Percentiles rank a stretch among this genome's conserved stretches.
These are phyloP conservation scores for Polymixis lichenea DNA, from an alignment of 2,888 invertebrate genomes.

Conservation along the genomic window DNA sequence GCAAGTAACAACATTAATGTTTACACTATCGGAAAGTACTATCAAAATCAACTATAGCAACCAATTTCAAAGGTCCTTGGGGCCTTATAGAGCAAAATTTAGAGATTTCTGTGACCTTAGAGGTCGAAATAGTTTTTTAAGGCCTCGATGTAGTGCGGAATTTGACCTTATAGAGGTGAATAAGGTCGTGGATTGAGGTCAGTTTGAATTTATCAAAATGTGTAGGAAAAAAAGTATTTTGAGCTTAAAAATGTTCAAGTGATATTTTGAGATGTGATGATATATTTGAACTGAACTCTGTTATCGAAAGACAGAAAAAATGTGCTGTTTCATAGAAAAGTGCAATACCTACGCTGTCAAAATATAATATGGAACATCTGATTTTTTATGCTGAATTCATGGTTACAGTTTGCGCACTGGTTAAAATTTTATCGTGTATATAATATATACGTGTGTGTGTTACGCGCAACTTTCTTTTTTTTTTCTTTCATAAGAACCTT, in stretches of 20 bases:
- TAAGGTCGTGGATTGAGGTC: slow-evolving; percentile 29
- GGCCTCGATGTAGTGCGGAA: slow-evolving; percentile 23
- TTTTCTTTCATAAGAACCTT: too few species aligned
- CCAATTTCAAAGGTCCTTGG: slow-evolving; percentile 3
- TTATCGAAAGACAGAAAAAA: too few species aligned
- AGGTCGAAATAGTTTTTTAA: slow-evolving; percentile 35
- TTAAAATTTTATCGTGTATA: too few species aligned
- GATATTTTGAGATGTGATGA: neutral
- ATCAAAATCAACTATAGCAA: slow-evolving; percentile 7
- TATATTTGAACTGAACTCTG: slow-evolving; percentile 35
- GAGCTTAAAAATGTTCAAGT: slow-evolving; percentile 26
- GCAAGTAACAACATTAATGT: neutral
- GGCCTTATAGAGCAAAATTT: slow-evolving; percentile 20
- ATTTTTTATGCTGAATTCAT: too few species aligned
- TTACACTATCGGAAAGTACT: slow-evolving; percentile 26
- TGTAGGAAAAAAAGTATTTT: neutral
- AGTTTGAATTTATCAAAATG: slow-evolving; percentile 34
- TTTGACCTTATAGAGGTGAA: slow-evolving; percentile 21
- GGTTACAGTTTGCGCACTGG: too few species aligned
- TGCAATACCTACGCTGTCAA: too few species aligned
- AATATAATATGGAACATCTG: too few species aligned
- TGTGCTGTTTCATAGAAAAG: too few species aligned
- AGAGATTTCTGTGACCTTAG: slow-evolving; percentile 28
- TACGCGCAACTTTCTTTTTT: too few species aligned
- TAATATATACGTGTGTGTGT: too few species aligned